These are phyloP conservation scores for Drosophila yakuba DNA, from an alignment of 1,140 invertebrate species.

Conservation along the genomic window DNA sequence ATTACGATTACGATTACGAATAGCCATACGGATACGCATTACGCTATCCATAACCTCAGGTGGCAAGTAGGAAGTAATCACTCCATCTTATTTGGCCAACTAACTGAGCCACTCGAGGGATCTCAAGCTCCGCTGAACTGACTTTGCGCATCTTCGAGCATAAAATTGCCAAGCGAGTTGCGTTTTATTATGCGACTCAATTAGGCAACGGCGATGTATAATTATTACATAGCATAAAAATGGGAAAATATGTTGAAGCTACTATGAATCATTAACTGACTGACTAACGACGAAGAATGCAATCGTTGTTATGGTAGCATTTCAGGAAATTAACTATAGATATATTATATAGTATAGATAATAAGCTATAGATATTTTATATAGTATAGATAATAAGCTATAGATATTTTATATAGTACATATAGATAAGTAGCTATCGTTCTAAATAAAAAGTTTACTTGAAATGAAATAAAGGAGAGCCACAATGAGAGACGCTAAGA, in stretches of 20 bases:
- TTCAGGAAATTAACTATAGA: too few species aligned
- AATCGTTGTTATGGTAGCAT: too few species aligned
- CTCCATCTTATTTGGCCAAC: conserved; percentile 1
- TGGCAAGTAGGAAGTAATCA: conserved; percentile 38
- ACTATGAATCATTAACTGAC: conserved; percentile 17
- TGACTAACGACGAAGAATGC: background rate
- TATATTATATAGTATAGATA: too few species aligned
- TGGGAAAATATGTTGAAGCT: background rate
- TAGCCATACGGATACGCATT: too few species aligned
- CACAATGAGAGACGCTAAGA: background rate
- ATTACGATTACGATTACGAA: conserved; percentile 3
- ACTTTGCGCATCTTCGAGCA: conserved; percentile 45
- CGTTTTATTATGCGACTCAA: conserved; percentile 64
- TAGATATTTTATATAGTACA: too few species aligned
- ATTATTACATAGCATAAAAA: conserved; percentile 30
- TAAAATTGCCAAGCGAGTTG: conserved; percentile 51
- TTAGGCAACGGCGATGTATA: conserved; percentile 42
- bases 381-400: too few species aligned
- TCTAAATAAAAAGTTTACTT: too few species aligned
- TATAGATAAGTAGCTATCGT: too few species aligned
- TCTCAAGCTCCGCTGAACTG: conserved; percentile 2
- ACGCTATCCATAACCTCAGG: background rate
- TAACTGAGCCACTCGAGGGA: conserved; percentile 9
- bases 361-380: too few species aligned
- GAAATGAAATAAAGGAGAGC: too few species aligned